Evolutionary conservation across 2,797 vertebrate species (phyloP), one percentile per base, ranked within the genome.

Genomic region (Thunnus albacares): DNA sequence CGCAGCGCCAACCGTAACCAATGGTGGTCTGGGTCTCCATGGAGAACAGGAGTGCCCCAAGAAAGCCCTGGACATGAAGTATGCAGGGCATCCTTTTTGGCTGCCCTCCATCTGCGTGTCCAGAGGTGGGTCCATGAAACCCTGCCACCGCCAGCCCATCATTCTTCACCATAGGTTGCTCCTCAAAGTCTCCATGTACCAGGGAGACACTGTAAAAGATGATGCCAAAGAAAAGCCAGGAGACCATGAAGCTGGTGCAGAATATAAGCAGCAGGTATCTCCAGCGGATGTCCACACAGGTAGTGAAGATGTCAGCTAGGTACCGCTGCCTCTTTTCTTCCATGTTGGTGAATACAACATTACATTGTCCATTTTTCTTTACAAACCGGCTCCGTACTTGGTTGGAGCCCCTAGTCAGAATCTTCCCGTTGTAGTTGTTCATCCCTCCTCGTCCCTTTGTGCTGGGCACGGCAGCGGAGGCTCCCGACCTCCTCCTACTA

Each of bases 1-100:
- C 97, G 0, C 97, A 99, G 53, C 98, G 97, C 95, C 97, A 98
- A 35, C 98, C 98, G 0, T 99, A 99, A 55, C 98, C 98, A 7
- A 99, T 99, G 74, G 98, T 99, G 12, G 98, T 99, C 93, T 99
- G 98, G 1, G 98, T 99, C 94, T 99, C 98, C 88, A 99, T 97
- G 0, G 98, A 99, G 92, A 99, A 99, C 41, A 99, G 95, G 57
- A 99, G 97, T 7, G 98, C 98, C 20, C 97, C 97, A 14, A 98
- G 85, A 79, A 99, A 98, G 52, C 97, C 97, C 30, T 96, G 97
- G 9, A 99, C 97, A 0, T 99, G 97, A 87, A 98, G 96, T 86
- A 99, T 96, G 88, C 98, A 99, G 28, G 97, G 97, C 80, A 97
- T 97, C 81, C 92, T 93, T 49, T 93, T 84, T 10, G 75, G 3